Evolutionary conservation across 2,113 vertebrate genomes (phyloP).

Genomic region (Passer montanus): DNA sequence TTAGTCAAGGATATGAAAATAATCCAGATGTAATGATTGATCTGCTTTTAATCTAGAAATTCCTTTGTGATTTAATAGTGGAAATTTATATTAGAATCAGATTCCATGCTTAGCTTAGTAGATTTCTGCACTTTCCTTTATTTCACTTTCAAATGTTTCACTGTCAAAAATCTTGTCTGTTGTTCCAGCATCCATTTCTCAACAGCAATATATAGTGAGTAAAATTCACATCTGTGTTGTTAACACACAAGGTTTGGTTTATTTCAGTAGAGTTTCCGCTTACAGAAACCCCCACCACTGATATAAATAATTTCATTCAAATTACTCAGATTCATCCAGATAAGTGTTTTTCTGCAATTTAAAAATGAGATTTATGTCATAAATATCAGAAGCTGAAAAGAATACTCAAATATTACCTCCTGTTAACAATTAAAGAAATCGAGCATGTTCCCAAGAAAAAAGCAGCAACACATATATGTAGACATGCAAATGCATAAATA

Average conservation of each 20-base stretch:
- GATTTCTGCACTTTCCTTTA: neutral
- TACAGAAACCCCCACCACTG: fast-evolving
- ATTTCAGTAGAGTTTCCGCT: neutral
- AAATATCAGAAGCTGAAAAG: neutral
- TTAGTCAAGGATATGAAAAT: neutral
- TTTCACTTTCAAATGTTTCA: neutral
- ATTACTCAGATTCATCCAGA: neutral
- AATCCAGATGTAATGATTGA: neutral
- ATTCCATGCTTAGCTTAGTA: neutral
- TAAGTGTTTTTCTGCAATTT: neutral
- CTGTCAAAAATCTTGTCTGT: neutral
- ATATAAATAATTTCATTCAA: neutral
- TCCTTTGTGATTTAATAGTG: neutral
- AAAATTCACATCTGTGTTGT: fast-evolving
- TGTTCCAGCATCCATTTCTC: neutral
- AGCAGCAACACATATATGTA: neutral
- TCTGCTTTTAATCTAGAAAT: neutral
- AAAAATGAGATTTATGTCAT: neutral
- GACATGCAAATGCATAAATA: neutral
- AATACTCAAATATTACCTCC: neutral
- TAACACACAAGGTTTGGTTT: neutral
- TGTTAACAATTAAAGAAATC: neutral
- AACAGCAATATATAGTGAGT: neutral
- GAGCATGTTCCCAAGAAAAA: neutral
- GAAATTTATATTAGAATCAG: neutral